phyloP scores from a whole-genome alignment of 2,113 vertebrate genomes.

The Ifrita kowaldi region DNA sequence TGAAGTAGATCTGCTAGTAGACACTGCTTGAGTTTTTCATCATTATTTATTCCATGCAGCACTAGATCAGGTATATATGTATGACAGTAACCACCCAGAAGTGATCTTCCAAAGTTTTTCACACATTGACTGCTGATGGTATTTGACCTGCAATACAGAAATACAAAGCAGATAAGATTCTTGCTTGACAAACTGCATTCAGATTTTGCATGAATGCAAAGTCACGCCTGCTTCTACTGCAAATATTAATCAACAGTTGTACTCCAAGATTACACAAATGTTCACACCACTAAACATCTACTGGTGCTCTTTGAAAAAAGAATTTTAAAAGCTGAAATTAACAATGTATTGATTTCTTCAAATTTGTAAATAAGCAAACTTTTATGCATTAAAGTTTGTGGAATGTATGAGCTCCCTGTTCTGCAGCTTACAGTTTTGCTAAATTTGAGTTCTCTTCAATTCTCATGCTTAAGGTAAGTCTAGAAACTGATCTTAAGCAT shows the following conservation, averaged over 20 bases:
- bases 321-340: background rate
- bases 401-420: background rate
- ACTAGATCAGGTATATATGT: slow-evolving; percentile 85
- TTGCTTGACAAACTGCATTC: background rate
- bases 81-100: slow-evolving; percentile 84
- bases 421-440: background rate
- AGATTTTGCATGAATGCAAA: background rate
- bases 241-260: background rate
- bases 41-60: slow-evolving; percentile 80
- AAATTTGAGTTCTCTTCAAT: background rate
- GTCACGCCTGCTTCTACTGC: background rate
- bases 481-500: background rate
- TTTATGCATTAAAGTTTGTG: background rate
- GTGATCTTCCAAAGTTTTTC: slow-evolving; percentile 82
- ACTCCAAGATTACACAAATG: background rate
- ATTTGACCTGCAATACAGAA: slow-evolving; percentile 72
- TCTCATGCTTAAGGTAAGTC: background rate
- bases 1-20: slow-evolving; percentile 79
- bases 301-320: background rate
- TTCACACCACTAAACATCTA: background rate
- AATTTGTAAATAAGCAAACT: background rate
- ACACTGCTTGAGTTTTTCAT: slow-evolving; percentile 80
- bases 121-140: slow-evolving; percentile 73
- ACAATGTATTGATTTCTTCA: background rate
- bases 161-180: background rate